A percentile compares a stretch with the other conserved stretches of the same genome.
These are phyloP conservation scores for Heterochromis multidens DNA, from an alignment of 2,113 vertebrate species.

Conservation along the genomic window DNA sequence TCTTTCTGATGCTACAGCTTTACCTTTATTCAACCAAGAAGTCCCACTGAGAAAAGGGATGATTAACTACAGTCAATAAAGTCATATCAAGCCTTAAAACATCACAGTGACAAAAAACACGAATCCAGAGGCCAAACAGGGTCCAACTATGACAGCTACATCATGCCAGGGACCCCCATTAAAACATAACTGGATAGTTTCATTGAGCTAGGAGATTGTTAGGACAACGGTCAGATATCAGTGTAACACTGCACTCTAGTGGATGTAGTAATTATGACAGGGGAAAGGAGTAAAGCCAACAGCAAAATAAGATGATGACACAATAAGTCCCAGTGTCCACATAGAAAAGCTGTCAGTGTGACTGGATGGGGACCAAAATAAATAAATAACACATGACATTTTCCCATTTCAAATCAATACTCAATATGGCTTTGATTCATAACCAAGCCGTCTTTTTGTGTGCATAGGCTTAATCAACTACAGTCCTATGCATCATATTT, in stretches of 20 bases:
- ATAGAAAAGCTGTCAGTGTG: background rate
- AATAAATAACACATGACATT: background rate
- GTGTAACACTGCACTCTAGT: background rate
- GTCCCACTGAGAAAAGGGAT: background rate
- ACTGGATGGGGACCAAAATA: background rate
- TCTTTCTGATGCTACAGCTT: background rate
- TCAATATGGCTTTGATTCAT: background rate
- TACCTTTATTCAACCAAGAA: background rate
- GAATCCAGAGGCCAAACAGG: background rate
- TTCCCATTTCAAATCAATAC: background rate
- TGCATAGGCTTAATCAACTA: no score
- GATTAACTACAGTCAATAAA: background rate
- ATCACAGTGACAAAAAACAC: background rate
- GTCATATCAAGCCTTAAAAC: background rate
- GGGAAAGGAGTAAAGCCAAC: background rate
- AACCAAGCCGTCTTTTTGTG: fast-evolving
- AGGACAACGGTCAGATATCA: background rate
- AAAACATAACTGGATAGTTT: no score
- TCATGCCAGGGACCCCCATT: background rate
- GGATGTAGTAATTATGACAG: background rate
- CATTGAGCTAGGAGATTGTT: background rate
- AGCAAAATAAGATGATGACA: background rate
- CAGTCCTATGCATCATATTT: background rate
- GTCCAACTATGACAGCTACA: background rate
- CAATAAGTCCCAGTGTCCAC: background rate